A percentile compares a stretch with the other conserved stretches of the same genome.
Conservation (phyloP, 1,140 invertebrate genomes). For the Andricus grossulariae region DNA sequence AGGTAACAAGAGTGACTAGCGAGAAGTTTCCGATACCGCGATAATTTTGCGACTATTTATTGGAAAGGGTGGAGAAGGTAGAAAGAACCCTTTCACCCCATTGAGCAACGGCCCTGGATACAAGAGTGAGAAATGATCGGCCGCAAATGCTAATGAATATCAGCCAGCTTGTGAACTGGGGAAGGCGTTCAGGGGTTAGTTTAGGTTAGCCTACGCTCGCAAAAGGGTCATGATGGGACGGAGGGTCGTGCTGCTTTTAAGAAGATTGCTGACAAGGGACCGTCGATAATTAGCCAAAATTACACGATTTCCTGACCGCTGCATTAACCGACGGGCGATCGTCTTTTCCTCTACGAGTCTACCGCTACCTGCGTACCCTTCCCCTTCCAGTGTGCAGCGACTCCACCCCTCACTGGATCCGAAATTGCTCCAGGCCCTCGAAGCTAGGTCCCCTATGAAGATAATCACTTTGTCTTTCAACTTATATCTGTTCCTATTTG, state of each 20-base stretch:
- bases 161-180: conserved; percentile 35
- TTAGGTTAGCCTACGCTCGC: conserved; percentile 43
- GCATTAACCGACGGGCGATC: conserved; percentile 7
- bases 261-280: conserved; percentile 64
- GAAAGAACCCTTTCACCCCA: conserved; percentile 46
- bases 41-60: conserved; percentile 56
- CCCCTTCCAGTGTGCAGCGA: no score
- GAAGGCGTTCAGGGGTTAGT: conserved; percentile 39
- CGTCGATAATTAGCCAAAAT: conserved; percentile 63
- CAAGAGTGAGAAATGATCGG: conserved; percentile 67
- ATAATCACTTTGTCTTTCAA: no score
- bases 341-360: no score
- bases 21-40: conserved; percentile 27
- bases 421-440: no score
- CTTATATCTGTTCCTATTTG: no score
- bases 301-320: conserved; percentile 56
- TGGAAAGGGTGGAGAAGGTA: conserved; percentile 19
- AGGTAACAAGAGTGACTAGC: background rate
- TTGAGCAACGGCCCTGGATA: conserved; percentile 57
- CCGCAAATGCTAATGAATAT: conserved; percentile 70
- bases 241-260: conserved; percentile 63
- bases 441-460: no score
- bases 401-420: no score
- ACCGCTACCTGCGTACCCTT: no score
- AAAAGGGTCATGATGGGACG: conserved; percentile 51